Evolutionary conservation across 2,113 vertebrate genomes (phyloP).

Genomic region (Eolophus roseicapilla): DNA sequence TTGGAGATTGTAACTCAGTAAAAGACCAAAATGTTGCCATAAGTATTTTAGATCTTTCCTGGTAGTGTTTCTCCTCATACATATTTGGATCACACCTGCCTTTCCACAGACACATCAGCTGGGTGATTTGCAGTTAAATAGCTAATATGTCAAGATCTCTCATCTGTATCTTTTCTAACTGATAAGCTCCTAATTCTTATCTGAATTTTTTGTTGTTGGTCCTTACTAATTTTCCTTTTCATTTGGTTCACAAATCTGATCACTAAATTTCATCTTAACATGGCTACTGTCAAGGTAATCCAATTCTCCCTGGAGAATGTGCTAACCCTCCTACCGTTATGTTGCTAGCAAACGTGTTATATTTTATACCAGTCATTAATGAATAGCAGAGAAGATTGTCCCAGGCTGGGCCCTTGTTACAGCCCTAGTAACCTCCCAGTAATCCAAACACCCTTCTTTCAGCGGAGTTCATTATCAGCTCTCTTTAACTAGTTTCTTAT

Average conservation of each 20-base stretch:
- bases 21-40: background rate
- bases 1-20: background rate
- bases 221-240: background rate
- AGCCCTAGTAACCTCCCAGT: background rate
- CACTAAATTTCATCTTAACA: background rate
- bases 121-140: background rate
- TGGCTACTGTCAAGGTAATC: background rate
- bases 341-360: background rate
- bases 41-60: background rate
- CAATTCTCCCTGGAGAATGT: background rate
- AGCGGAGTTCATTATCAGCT: background rate
- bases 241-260: background rate
- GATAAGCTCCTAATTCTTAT: background rate
- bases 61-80: background rate
- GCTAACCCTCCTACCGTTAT: background rate
- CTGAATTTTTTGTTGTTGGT: background rate
- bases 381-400: background rate
- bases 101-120: background rate
- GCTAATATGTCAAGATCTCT: background rate
- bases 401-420: background rate
- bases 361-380: background rate
- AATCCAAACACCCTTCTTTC: background rate
- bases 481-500: background rate
- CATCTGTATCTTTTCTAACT: background rate
- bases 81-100: background rate